phyloP scores from a whole-genome alignment of 2,113 vertebrate genomes.

The Cryptotis parvus region DNA sequence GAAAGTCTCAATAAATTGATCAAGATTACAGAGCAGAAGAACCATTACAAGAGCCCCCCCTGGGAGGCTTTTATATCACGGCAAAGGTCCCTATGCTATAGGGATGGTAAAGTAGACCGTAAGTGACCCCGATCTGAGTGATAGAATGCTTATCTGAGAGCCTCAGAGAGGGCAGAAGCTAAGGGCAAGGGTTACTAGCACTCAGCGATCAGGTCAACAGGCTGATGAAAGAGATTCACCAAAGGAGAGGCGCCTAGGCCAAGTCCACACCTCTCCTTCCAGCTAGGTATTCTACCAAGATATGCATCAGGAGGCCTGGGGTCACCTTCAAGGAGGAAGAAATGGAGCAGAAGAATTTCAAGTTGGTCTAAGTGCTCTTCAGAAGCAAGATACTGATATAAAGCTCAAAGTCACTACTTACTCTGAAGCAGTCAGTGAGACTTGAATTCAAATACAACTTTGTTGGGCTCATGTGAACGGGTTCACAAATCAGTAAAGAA shows the following conservation, averaged over 20 bases:
- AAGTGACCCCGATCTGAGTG: too few species aligned
- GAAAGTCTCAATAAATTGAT: not conserved
- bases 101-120: not conserved
- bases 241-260: not conserved
- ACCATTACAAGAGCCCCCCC: not conserved
- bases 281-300: not conserved
- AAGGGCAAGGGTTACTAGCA: not conserved
- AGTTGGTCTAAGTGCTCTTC: not conserved
- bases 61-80: not conserved
- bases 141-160: too few species aligned
- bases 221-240: not conserved
- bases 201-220: not conserved
- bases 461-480: not conserved
- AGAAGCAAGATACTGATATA: not conserved
- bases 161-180: not conserved
- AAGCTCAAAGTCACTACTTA: not conserved
- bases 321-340: not conserved
- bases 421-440: constrained; percentile 1
- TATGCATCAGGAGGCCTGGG: not conserved
- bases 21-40: not conserved
- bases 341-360: constrained; percentile 1
- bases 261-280: too few species aligned
- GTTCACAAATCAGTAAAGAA: not conserved
- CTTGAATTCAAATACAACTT: not conserved
- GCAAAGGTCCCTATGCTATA: not conserved